Evolutionary conservation across 2,113 vertebrate species (phyloP), one percentile per base, ranked within the genome.

Genomic region (Rhinoderma darwinii): DNA sequence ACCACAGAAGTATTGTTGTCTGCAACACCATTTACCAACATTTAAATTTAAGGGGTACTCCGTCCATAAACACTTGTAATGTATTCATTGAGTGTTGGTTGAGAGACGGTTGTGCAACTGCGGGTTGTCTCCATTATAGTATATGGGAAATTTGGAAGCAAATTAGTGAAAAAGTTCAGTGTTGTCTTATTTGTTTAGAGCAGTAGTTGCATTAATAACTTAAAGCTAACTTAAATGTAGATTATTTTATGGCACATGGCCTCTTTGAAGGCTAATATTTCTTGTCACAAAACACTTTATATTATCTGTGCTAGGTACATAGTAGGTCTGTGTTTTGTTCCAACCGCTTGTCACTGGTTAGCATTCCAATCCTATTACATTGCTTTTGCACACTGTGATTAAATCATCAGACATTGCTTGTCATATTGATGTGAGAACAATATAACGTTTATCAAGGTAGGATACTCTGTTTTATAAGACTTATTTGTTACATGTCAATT

Each of bases 221-320:
- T 47, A 47, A 47, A 47, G 9, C 14, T 47, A 47, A 8, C 9
- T 47, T 47, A 11, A 1, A n/a, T n/a, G 56, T 63, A 12, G n/a
- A 15, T 30, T 63, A 27, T 63, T 63, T 63, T 63, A 63, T 63
- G 59, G 12, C 59, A 63, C n/a, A 4, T 37, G 76, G 32, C 32
- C 10, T 35, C 7, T 78, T 54, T 35, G 12, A 54, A 54, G 22
- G 37, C 32, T 66, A 47, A 79, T 79, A 79, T 79, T 91, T 90
- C 89, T 89, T 93, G 91, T 93, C 93, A 93, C 81, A 90, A 86
- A 88, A 93, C 92, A 93, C 92, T 91, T 89, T 54, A 88, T 83
- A 54, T 89, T 78, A 89, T 91, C 86, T 89, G 92, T 91, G 91
- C 88, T 68, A 39, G 80, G 41, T 73, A 74, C 75, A 86, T 85